These are phyloP conservation scores for Oryzaephilus surinamensis DNA, from an alignment of 1,140 invertebrate species.

Conservation along the genomic window DNA sequence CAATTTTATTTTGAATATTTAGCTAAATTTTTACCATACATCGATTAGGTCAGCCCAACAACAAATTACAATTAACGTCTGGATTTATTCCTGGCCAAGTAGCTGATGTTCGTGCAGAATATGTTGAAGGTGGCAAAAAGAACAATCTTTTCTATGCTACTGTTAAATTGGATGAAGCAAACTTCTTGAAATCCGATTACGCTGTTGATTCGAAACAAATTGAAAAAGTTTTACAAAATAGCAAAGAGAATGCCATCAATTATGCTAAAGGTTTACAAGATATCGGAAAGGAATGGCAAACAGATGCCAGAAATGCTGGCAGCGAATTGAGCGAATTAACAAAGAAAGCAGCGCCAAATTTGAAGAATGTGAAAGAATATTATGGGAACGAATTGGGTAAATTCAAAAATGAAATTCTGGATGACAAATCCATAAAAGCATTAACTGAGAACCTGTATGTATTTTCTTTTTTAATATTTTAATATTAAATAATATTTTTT, in stretches of 20 bases:
- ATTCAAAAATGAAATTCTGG: constrained; percentile 50
- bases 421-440: constrained; percentile 54
- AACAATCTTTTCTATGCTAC: constrained; percentile 47
- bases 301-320: no score
- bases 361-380: constrained; percentile 45
- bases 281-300: no score
- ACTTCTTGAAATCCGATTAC: constrained; percentile 57
- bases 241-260: constrained; percentile 13
- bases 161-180: constrained; percentile 50
- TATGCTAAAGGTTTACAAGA: no score
- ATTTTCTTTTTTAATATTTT: no score
- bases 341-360: constrained; percentile 48
- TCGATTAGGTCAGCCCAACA: no score
- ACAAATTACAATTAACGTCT: constrained; percentile 43
- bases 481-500: constrained; percentile 16
- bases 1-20: no score
- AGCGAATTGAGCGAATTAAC: constrained; percentile 37
- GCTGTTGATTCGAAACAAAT: constrained; percentile 52
- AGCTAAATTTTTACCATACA: no score
- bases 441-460: constrained; percentile 52
- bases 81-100: constrained; percentile 53
- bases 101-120: constrained; percentile 48
- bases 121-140: constrained; percentile 43
- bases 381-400: constrained; percentile 49
- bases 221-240: constrained; percentile 42